Percentiles rank a stretch among this genome's conserved stretches.
Conservation (phyloP, 1,140 invertebrate species). For the Drosophila nigromelanica region DNA sequence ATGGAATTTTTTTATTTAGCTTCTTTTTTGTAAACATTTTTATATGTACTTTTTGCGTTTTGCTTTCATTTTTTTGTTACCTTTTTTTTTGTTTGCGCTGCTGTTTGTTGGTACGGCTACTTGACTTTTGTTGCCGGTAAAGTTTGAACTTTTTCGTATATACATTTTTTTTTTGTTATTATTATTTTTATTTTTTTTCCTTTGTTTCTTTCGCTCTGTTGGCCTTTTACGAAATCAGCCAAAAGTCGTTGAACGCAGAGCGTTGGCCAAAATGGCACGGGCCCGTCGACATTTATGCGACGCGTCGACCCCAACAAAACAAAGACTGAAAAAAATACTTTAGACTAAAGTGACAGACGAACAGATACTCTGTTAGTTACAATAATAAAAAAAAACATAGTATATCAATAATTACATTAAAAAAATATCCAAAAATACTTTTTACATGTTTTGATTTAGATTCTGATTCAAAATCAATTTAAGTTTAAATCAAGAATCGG, state of each 20-base stretch:
- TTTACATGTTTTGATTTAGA: no score
- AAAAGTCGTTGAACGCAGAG: constrained; percentile 72
- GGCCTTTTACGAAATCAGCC: constrained; percentile 77
- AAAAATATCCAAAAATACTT: no score
- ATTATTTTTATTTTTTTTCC: constrained; percentile 18
- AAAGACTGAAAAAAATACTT: not conserved
- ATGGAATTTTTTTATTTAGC: constrained; percentile 48
- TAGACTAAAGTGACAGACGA: not conserved
- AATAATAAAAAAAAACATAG: no score
- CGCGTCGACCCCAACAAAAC: constrained; percentile 14
- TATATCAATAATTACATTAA: no score
- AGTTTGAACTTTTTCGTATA: constrained; percentile 42
- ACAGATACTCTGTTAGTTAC: not conserved
- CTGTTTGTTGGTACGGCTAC: constrained; percentile 40
- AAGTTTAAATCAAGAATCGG: no score
- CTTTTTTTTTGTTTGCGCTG: constrained; percentile 20
- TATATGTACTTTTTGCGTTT: constrained; percentile 11
- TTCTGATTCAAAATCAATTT: no score
- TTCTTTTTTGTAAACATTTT: constrained; percentile 19
- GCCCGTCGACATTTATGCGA: constrained; percentile 55
- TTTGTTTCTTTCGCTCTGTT: constrained; percentile 53
- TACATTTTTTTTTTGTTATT: constrained; percentile 18
- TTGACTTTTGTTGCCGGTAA: constrained; percentile 59
- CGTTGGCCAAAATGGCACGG: constrained; percentile 50
- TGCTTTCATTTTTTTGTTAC: constrained; percentile 12